Conservation (phyloP, 2,797 vertebrate genomes). For the Neoniphon sammara region DNA sequence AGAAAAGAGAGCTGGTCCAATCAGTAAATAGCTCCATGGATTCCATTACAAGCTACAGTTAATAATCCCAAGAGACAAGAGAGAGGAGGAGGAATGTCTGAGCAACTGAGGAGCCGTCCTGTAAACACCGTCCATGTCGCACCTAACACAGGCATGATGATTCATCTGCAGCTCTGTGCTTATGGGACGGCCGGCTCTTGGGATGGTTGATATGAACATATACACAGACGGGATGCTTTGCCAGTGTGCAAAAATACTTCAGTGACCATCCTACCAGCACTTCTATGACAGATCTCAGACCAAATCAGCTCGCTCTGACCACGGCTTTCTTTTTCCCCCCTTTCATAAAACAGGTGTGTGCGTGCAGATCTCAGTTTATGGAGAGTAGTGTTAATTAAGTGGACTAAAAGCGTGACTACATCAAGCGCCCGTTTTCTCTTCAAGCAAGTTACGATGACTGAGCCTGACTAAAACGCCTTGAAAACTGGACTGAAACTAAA, state of each 20-base stretch:
- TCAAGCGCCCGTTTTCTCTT: too few species aligned
- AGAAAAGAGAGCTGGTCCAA: conserved; percentile 35
- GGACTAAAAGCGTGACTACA: too few species aligned
- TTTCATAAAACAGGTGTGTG: not conserved
- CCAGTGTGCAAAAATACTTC: not conserved
- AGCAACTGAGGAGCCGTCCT: not conserved
- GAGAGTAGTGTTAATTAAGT: too few species aligned
- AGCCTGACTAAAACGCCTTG: too few species aligned
- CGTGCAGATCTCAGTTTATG: not conserved
- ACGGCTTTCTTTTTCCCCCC: not conserved
- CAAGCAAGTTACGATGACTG: too few species aligned
- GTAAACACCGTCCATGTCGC: not conserved
- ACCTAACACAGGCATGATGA: not conserved
- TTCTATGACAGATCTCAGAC: not conserved
- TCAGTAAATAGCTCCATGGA: conserved; percentile 31
- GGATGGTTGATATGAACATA: not conserved
- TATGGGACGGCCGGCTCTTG: not conserved
- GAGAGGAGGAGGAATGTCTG: conserved; percentile 46
- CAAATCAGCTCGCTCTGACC: not conserved
- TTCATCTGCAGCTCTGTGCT: not conserved
- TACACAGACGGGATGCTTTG: not conserved
- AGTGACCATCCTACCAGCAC: not conserved
- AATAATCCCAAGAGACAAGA: conserved; percentile 32
- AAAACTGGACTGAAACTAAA: too few species aligned
- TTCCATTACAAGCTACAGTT: conserved; percentile 42